Base-by-base conservation (phyloP, 2,888 invertebrate genomes). In the Erebia epiphron region DNA sequence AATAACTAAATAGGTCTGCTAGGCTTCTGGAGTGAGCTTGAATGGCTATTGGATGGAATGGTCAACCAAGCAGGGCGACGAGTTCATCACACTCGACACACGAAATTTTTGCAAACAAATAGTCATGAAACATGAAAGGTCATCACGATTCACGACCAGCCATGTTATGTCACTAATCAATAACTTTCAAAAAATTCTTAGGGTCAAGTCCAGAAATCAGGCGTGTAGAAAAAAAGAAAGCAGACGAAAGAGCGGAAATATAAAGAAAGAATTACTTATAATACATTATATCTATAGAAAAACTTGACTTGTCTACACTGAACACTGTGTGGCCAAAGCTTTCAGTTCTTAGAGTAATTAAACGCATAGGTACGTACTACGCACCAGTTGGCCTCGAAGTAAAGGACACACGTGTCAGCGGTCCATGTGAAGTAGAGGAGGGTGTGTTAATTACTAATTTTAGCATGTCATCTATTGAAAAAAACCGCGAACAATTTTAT, bases 361-460 rank as follows among this genome's bases (percentile, higher is more conserved):
- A 54, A 8, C 54, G 18, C 18, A 18, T 18, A 2, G n/a, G n/a
- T 52, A 54, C 54, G 18, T 18, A 18, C n/a, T 54, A 54, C 54
- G 18, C 54, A 54, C n/a, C 16, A 54, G 18, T 54, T 54, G 18
- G 16, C 54, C 54, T 54, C 11, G 18, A 54, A 54, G 54, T 16
- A 54, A 54, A 54, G 54, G 54, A 54, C 54, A 54, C 54, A 54
- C 54, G 54, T 54, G 54, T 18, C 52, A 8, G 16, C 8, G 52
- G 52, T 52, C 16, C 54, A 54, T 54, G 10, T 54, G 18, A 18
- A 54, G 18, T 18, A 9, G 54, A 54, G 9, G 16, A 54, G 54
- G 54, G 54, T 54, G 54, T 54, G 54, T 54, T 54, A 54, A 54
- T 54, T 54, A 11, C 54, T 54, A 54, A 54, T 54, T 54, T 54